Evolutionary conservation across 92 coral and sea anemone species (phyloP).

Genomic region (Bergia sp.): DNA sequence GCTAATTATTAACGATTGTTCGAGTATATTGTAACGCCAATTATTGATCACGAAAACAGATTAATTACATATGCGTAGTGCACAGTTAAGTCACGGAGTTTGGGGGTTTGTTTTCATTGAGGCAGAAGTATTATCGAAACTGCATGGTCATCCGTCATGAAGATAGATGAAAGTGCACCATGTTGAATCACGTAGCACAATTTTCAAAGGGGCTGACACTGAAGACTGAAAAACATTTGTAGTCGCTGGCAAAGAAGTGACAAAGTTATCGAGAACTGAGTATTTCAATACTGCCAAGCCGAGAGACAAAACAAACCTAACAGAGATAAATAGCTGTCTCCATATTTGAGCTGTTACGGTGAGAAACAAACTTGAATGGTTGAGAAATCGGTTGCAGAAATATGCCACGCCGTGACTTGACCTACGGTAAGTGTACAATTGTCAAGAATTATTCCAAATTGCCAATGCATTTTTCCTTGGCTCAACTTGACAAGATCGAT

Average conservation of each 20-base stretch:
- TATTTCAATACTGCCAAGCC: not conserved
- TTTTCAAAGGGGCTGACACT: not conserved
- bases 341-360: slow-evolving; percentile 11
- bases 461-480: not conserved
- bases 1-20: not conserved
- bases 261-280: not conserved
- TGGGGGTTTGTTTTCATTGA: slow-evolving; percentile 1
- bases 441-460: not conserved
- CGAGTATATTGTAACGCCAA: slow-evolving; percentile 23
- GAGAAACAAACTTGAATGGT: not conserved
- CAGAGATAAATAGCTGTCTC: not conserved
- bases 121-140: not conserved
- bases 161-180: not conserved
- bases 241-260: not conserved
- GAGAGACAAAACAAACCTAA: not conserved
- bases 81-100: slow-evolving; percentile 4
- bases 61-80: slow-evolving; percentile 12
- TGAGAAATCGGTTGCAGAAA: not conserved
- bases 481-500: not conserved
- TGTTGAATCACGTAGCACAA: not conserved
- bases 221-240: slow-evolving; percentile 9
- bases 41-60: not conserved
- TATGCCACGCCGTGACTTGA: slow-evolving; percentile 62
- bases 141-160: not conserved
- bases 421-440: slow-evolving; percentile 55